Evolutionary conservation across 2,113 vertebrate species (phyloP).

Genomic region (Grallaria varia): DNA sequence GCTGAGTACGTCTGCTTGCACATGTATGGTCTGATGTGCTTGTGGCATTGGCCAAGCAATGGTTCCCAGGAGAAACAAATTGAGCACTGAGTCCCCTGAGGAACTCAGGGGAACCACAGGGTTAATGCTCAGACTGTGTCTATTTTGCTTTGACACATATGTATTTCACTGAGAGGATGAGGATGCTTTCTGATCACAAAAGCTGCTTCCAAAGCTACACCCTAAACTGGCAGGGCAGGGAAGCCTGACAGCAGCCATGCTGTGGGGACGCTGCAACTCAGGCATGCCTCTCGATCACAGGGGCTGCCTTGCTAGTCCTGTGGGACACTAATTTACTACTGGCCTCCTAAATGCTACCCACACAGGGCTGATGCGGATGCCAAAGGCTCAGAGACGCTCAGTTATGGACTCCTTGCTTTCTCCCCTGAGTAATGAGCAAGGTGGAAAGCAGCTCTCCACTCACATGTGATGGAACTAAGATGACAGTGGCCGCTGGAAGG

Average conservation of each 20-base stretch:
- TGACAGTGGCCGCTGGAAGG: neutral
- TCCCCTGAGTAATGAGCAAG: neutral
- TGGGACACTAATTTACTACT: neutral
- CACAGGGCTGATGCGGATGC: fast-evolving
- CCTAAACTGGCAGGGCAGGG: neutral
- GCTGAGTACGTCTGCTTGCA: constrained; percentile 21
- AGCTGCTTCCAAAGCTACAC: neutral
- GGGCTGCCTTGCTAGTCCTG: neutral
- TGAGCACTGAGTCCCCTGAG: neutral
- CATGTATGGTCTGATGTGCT: neutral
- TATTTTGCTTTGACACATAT: neutral
- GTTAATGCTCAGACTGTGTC: neutral
- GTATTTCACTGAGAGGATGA: neutral
- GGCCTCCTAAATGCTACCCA: neutral
- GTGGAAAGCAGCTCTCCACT: neutral
- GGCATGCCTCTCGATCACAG: neutral
- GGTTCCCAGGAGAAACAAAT: neutral
- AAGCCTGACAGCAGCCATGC: neutral
- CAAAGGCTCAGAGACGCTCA: neutral
- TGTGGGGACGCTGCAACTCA: neutral
- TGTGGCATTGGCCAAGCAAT: neutral
- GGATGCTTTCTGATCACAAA: neutral
- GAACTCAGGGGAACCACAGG: fast-evolving
- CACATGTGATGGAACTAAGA: neutral
- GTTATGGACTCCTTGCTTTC: neutral